A percentile compares a stretch with the other conserved stretches of the same genome.
Evolutionary conservation across 2,113 vertebrate genomes (phyloP).

Genomic region (Burhinus bistriatus): DNA sequence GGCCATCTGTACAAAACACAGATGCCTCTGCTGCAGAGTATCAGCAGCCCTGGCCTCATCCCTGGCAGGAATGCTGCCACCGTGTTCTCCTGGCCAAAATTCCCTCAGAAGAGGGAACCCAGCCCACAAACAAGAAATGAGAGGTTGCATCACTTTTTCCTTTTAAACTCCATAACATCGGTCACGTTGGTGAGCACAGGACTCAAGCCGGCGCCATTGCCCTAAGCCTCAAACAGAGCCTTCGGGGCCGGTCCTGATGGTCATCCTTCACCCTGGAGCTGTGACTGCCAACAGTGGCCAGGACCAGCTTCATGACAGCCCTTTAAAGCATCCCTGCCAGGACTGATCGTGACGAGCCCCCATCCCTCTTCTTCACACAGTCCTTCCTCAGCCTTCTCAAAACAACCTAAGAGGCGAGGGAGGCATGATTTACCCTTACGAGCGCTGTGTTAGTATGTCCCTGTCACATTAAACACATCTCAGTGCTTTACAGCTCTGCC

Average conservation of each 20-base stretch:
- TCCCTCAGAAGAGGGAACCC: background rate
- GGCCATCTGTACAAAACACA: background rate
- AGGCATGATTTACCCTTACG: background rate
- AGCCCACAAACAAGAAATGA: background rate
- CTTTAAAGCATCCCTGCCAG: background rate
- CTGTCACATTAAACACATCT: constrained; percentile 5
- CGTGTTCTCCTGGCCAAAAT: background rate
- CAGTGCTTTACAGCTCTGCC: background rate
- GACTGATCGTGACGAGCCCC: background rate
- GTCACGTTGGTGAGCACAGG: background rate
- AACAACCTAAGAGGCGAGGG: background rate
- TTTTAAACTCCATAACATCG: background rate
- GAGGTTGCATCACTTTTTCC: background rate
- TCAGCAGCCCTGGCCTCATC: background rate
- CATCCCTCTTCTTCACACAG: background rate
- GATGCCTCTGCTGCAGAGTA: background rate
- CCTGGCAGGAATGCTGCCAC: background rate
- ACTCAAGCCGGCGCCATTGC: background rate
- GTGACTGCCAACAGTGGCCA: background rate
- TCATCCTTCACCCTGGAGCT: background rate
- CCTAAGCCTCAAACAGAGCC: background rate
- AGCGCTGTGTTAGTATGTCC: background rate
- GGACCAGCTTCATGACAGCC: background rate
- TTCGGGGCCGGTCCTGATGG: background rate
- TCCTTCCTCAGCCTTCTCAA: background rate